These are phyloP conservation scores for Fulmarus glacialis DNA, from an alignment of 2,113 vertebrate species.

Conservation along the genomic window DNA sequence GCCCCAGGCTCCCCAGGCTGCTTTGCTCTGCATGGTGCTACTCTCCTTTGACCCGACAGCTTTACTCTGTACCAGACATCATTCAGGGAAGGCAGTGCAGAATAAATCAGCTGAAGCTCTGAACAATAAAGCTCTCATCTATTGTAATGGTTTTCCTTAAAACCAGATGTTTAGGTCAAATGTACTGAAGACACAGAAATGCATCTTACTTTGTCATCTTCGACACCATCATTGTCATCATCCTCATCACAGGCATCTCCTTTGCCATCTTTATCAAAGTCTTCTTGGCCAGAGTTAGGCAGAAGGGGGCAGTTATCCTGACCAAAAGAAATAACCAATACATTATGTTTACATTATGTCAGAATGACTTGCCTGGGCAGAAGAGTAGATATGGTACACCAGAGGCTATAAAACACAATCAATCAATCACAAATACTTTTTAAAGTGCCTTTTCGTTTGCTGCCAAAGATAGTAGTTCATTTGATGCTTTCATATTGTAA, in stretches of 20 bases:
- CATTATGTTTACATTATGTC: not conserved
- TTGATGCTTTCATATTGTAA: not conserved
- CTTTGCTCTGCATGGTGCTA: not conserved
- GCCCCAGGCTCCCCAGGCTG: not conserved
- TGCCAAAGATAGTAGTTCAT: constrained; percentile 32
- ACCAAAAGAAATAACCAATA: constrained; percentile 2
- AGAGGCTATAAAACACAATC: not conserved
- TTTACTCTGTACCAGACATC: not conserved
- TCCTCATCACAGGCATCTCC: constrained; percentile 97
- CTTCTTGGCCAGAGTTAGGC: constrained; percentile 98
- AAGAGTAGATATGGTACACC: not conserved
- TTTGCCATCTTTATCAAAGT: constrained; percentile 94
- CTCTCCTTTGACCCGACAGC: not conserved
- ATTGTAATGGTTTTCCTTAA: not conserved
- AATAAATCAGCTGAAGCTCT: not conserved
- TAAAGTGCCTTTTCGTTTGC: not conserved
- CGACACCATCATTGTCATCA: constrained; percentile 92
- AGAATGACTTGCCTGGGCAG: not conserved
- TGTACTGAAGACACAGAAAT: not conserved
- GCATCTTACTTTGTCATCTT: constrained; percentile 87
- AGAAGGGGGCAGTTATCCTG: constrained; percentile 96
- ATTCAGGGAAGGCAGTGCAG: not conserved
- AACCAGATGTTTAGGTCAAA: not conserved
- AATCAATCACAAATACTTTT: not conserved
- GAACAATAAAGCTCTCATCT: not conserved